Evolutionary conservation across 1,140 invertebrate species (phyloP), one percentile per base, ranked within the genome.

Genomic region (Dendroctonus valens): DNA sequence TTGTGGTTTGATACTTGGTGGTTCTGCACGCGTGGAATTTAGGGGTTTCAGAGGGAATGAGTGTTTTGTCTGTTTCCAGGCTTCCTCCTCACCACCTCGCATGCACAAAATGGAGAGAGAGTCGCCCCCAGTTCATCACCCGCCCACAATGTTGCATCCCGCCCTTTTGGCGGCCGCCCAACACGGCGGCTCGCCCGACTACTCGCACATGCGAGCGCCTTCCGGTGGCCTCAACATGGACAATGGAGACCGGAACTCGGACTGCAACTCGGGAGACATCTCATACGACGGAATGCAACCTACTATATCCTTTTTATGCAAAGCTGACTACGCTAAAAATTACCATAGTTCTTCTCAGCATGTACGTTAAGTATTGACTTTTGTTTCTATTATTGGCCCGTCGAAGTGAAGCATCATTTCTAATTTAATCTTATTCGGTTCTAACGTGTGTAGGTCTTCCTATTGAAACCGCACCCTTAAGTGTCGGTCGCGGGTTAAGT

Each of bases 281-380:
- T 86, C 86, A 73, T 94, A 91, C 84, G 91, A 94, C 80, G 91
- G 91, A 80, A 88, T 92, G 85, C 89, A 91, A 83, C 91, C 91
- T 90, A 92, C 91, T 87, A 93, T 94, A 92, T 94, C 92, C 90
- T 94, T 94, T 92, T 87, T 84, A 84, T 77, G 71, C 75, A 76
- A 75, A 74, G 44, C 52, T 46, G 69, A 72, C 72, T 74, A 70
- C 70, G 70, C 65, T 61, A 71, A 71, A 72, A 71, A 68, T 72
- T 60, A 69, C 14, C 58, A 37, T 70, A 69, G 64, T 59, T 58
- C 55, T 71, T 46, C 67, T 15, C 67, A 69, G 39, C 70, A 73
- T 70, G 71, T 73, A 73, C 60, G 69, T 59, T 48, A n/a, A 48
- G n/a, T 40, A 48, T 59, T 48, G 11, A n/a, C 15, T 8, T 52